These are phyloP conservation scores for Nilaparvata lugens DNA, from an alignment of 1,140 invertebrate genomes.

Conservation along the genomic window DNA sequence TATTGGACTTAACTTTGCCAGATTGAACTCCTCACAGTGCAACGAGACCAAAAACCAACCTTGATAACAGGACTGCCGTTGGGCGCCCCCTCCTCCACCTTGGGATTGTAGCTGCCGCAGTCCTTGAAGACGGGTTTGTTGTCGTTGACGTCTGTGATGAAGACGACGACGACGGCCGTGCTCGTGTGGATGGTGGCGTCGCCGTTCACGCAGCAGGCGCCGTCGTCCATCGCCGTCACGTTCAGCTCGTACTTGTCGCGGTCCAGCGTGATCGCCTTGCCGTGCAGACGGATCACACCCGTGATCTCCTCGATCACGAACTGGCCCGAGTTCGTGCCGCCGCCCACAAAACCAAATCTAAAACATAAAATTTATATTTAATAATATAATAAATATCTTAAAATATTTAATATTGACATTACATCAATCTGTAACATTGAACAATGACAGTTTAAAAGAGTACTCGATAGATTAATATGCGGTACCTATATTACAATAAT, in stretches of 20 bases:
- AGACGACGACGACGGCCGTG: conserved; percentile 88
- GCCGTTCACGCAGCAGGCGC: conserved; percentile 82
- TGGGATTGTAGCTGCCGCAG: conserved; percentile 82
- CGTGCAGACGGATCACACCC: conserved; percentile 82
- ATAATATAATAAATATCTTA: too few species aligned
- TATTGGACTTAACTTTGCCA: too few species aligned
- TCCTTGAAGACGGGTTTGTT: conserved; percentile 92
- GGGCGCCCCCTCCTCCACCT: conserved; percentile 84
- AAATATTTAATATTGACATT: too few species aligned
- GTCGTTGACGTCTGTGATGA: conserved; percentile 93
- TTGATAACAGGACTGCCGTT: conserved; percentile 89
- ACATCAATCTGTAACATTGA: too few species aligned
- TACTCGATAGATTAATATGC: too few species aligned
- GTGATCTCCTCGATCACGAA: conserved; percentile 94
- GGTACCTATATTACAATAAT: too few species aligned
- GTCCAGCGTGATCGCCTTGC: conserved; percentile 73
- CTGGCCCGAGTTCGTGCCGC: conserved; percentile 78
- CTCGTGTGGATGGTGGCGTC: conserved; percentile 78
- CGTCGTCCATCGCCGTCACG: conserved; percentile 89
- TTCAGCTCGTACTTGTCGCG: conserved; percentile 88
- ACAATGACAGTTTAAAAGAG: too few species aligned
- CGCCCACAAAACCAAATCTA: conserved; percentile 85
- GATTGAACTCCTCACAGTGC: too few species aligned
- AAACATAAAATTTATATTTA: too few species aligned
- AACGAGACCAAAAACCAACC: conserved; percentile 31